Evolutionary conservation across 2,113 vertebrate genomes (phyloP).

Genomic region (Phalacrocorax aristotelis): DNA sequence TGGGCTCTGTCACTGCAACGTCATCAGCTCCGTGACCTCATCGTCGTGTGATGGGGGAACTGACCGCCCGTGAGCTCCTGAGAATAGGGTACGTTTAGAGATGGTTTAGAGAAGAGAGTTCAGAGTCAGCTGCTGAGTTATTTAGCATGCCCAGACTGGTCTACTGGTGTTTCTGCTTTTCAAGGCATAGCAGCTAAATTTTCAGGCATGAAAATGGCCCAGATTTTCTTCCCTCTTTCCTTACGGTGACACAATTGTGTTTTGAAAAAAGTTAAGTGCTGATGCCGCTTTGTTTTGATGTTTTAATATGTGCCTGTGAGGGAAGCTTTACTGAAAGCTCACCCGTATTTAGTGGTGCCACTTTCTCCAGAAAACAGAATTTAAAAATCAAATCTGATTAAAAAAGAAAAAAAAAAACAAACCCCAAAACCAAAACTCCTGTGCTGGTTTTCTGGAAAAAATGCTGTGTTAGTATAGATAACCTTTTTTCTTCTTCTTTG

Average conservation of each 20-base stretch:
- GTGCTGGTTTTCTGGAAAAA: background rate
- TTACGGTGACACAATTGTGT: background rate
- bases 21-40: background rate
- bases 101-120: background rate
- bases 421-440: background rate
- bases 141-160: background rate
- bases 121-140: background rate
- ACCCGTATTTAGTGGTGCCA: background rate
- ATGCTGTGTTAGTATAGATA: background rate
- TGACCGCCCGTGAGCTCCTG: background rate
- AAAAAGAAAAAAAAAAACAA: background rate
- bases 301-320: background rate
- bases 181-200: background rate
- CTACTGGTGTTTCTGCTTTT: no score
- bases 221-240: background rate
- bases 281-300: no score
- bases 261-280: background rate
- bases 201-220: background rate
- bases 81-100: background rate
- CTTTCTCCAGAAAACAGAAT: background rate
- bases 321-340: background rate
- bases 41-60: no score
- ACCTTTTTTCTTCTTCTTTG: background rate
- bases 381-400: background rate
- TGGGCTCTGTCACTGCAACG: background rate